Conservation (phyloP, 2,797 vertebrate genomes). For the Crenichthys baileyi region DNA sequence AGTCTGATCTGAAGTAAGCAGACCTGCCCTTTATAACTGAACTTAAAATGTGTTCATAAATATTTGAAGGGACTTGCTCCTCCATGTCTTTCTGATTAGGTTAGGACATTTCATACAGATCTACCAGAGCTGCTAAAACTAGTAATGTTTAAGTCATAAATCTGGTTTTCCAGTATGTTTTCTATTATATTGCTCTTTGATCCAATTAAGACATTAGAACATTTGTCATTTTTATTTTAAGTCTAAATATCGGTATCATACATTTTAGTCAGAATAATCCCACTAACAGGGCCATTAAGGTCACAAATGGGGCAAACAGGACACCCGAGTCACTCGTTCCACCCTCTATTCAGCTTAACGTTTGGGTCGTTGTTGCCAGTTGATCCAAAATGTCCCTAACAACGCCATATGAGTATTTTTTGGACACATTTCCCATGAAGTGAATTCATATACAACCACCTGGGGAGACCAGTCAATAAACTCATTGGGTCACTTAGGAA, state of each 20-base stretch:
- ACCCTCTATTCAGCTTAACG: background rate
- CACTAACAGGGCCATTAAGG: background rate
- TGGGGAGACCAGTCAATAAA: background rate
- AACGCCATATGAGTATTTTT: background rate
- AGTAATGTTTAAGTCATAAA: background rate
- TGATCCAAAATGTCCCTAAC: background rate
- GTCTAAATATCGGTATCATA: background rate
- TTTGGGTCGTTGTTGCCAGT: background rate
- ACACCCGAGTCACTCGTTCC: background rate
- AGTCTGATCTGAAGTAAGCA: too few relatives aligned
- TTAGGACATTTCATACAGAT: background rate
- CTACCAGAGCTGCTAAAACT: background rate
- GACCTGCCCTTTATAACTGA: too few relatives aligned
- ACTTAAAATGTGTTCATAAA: too few relatives aligned
- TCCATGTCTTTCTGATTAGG: background rate
- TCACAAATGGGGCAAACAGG: background rate
- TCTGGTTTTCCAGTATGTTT: background rate
- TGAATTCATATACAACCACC: background rate
- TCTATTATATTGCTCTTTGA: background rate
- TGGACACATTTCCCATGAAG: background rate
- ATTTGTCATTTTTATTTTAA: background rate
- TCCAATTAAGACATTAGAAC: background rate
- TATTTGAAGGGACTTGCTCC: too few relatives aligned
- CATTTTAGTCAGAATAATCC: background rate
- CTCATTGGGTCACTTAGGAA: background rate